phyloP scores from a whole-genome alignment of 2,797 vertebrate species.

The Gallinago nigripennis region DNA sequence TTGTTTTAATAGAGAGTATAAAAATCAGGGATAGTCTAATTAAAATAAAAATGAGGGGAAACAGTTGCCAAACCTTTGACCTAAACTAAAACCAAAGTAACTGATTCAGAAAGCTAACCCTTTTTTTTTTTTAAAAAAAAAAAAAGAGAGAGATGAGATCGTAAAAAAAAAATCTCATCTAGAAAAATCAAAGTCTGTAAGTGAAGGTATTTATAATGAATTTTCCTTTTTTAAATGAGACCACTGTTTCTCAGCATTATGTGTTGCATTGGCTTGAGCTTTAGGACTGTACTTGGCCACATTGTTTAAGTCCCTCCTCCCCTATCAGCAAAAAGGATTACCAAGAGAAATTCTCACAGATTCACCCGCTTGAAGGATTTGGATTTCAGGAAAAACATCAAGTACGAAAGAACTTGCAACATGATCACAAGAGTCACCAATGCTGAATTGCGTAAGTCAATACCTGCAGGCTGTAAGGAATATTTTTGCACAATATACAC shows the following conservation, averaged over 20 bases:
- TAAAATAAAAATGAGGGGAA: conserved; percentile 2
- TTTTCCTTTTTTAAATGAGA: neutral
- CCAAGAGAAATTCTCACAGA: neutral
- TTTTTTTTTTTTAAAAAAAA: neutral
- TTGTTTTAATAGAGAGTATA: neutral
- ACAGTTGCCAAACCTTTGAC: neutral
- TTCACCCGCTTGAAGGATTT: neutral
- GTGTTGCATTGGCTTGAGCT: neutral
- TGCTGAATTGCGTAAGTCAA: neutral
- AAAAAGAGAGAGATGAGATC: too few species aligned
- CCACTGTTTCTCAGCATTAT: neutral
- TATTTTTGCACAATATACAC: neutral
- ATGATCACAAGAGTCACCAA: neutral
- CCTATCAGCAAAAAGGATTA: neutral
- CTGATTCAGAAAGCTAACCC: neutral
- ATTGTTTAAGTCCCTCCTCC: neutral
- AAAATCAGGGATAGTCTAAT: neutral
- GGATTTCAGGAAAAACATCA: neutral
- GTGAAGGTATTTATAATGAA: neutral
- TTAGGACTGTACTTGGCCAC: neutral
- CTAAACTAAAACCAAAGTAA: neutral
- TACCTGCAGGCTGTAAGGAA: neutral
- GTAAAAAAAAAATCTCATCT: neutral
- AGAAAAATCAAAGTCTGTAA: neutral
- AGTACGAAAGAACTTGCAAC: neutral